Evolutionary conservation across 2,113 vertebrate genomes (phyloP).

Genomic region (Lepisosteus osseus): DNA sequence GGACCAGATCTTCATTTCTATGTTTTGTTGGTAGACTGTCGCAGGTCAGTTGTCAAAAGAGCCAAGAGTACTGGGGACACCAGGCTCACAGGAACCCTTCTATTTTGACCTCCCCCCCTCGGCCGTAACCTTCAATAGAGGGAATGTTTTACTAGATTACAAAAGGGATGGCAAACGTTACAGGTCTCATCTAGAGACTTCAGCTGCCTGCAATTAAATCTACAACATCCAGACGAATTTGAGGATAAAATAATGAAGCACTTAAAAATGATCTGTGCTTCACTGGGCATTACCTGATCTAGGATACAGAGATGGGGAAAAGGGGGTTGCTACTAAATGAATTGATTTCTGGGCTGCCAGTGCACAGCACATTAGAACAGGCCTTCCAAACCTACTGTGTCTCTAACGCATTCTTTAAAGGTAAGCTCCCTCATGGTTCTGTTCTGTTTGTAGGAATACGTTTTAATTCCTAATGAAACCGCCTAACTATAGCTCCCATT

Average conservation of each 20-base stretch:
- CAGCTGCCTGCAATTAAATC: slow-evolving; percentile 58
- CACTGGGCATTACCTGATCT: slow-evolving; percentile 68
- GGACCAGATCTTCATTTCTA: too few relatives aligned
- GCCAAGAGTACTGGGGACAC: too few relatives aligned
- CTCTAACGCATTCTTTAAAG: slow-evolving; percentile 67
- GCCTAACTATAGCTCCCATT: slow-evolving; percentile 51
- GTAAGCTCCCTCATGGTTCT: slow-evolving; percentile 66
- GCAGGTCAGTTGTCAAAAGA: too few relatives aligned
- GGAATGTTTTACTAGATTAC: too few relatives aligned
- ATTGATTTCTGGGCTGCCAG: slow-evolving; percentile 43
- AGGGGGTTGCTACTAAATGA: slow-evolving; percentile 27
- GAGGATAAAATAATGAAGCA: slow-evolving; percentile 89
- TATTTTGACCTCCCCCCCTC: too few relatives aligned
- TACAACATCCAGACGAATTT: slow-evolving; percentile 82
- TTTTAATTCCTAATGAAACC: slow-evolving; percentile 65
- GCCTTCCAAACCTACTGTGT: slow-evolving; percentile 68
- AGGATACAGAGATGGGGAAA: slow-evolving; percentile 34
- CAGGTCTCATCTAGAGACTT: too few relatives aligned
- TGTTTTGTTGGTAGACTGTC: too few relatives aligned
- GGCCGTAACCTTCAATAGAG: too few relatives aligned
- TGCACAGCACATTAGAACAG: slow-evolving; percentile 63
- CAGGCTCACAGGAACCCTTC: too few relatives aligned
- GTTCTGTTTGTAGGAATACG: slow-evolving; percentile 44
- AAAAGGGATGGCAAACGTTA: too few relatives aligned
- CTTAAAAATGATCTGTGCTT: slow-evolving; percentile 88